Evolutionary conservation across 2,888 invertebrate genomes (phyloP), one percentile per base, ranked within the genome.

Genomic region (Apoderus coryli): DNA sequence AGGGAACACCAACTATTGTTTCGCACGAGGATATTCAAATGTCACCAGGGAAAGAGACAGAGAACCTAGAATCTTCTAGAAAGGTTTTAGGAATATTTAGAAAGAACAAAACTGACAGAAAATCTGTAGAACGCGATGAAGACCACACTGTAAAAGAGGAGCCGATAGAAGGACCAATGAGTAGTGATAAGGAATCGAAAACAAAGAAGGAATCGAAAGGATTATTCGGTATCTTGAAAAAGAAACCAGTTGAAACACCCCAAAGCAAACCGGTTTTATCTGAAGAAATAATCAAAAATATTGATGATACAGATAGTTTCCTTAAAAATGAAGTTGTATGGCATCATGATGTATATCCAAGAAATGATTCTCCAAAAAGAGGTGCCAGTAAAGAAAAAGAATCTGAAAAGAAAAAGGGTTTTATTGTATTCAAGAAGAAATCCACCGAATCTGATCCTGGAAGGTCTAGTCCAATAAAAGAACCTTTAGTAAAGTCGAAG

Each of bases 311-410:
- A 4, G 37, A 40, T 7, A 24, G 25, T 9, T 49, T 49, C 23
- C 27, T 48, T 7, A 33, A 36, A 31, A 41, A 43, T 24, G 54
- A 54, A 48, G 36, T 50, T 27, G 38, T 44, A 25, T 38, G 43
- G 22, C 51, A 47, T 29, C 46, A 54, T 29, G 54, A 53, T 37
- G 50, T 47, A 10, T 42, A 40, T 30, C 42, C 44, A 25, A 16
- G 32, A 11, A 15, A 33, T 10, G 9, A 23, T 24, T 23, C 10
- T 11, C n/a, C n/a, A n/a, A n/a, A n/a, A n/a, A n/a, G n/a, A n/a
- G n/a, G n/a, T 7, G n/a, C 7, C 19, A 7, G 7, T 6, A n/a
- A 7, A 6, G 19, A 19, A n/a, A 19, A n/a, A 6, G n/a, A 19
- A 19, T n/a, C 19, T 7, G 19, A 19, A n/a, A 19, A 19, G 19